A percentile compares a stretch with the other conserved stretches of the same genome.
Evolutionary conservation across 1,140 invertebrate genomes (phyloP).

Genomic region (Zaprionus ornatus): DNA sequence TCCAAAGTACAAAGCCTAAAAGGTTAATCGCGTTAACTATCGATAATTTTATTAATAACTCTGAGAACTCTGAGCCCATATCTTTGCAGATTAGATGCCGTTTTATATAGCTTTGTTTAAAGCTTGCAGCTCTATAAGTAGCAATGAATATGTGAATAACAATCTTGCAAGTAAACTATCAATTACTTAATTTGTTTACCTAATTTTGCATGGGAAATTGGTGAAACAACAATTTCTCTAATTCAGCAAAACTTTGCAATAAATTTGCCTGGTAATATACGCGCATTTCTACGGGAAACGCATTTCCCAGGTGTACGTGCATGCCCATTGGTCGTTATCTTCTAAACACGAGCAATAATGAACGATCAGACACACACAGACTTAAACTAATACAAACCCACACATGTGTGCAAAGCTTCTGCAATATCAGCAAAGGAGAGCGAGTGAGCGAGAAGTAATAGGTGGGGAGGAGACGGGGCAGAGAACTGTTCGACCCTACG

Average conservation of each 20-base stretch:
- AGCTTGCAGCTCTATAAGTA: neutral
- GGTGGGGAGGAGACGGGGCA: neutral
- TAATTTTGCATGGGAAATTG: neutral
- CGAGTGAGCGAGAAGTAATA: neutral
- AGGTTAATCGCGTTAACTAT: conserved; percentile 10
- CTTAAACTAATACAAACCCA: neutral
- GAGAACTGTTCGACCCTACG: conserved; percentile 12
- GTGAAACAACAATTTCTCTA: conserved; percentile 4
- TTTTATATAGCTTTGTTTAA: conserved; percentile 3
- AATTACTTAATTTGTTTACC: conserved; percentile 2
- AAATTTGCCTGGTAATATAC: neutral
- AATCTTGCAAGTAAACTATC: neutral
- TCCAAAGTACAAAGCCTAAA: conserved; percentile 20
- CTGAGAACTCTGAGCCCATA: conserved; percentile 9
- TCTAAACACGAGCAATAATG: neutral
- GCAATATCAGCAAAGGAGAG: conserved; percentile 21
- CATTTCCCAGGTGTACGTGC: conserved; percentile 12
- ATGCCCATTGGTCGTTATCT: conserved; percentile 11
- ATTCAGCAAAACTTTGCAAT: conserved; percentile 12
- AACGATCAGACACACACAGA: neutral
- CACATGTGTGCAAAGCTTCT: conserved; percentile 8
- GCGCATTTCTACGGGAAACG: neutral
- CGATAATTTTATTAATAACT: conserved; percentile 7
- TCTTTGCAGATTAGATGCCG: conserved; percentile 21
- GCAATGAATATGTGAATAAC: neutral